These are phyloP conservation scores for Agrotis segetum DNA, from an alignment of 2,888 invertebrate species.

Conservation along the genomic window DNA sequence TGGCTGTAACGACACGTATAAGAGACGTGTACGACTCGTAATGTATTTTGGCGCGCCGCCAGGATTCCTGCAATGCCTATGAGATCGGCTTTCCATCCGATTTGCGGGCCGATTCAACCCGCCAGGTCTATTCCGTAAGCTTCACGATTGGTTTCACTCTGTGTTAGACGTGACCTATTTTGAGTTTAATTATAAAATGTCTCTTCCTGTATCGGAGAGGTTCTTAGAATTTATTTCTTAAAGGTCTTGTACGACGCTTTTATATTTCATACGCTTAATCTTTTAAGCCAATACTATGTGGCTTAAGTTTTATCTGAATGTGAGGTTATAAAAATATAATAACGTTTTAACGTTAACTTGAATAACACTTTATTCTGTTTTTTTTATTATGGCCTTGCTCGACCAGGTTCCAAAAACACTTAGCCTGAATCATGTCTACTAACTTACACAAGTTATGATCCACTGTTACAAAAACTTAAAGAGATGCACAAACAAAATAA, in stretches of 20 bases:
- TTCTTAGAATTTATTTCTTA: conserved; percentile 36
- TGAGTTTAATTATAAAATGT: conserved; percentile 58
- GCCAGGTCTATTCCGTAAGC: conserved; percentile 65
- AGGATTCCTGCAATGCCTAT: conserved; percentile 69
- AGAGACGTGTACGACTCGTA: conserved; percentile 68
- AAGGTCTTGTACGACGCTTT: conserved; percentile 7
- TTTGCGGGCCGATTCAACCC: conserved; percentile 67
- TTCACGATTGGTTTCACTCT: conserved; percentile 73
- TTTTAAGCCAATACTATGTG: neutral
- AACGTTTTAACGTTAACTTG: too few species aligned
- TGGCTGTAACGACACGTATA: conserved; percentile 66
- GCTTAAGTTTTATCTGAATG: neutral
- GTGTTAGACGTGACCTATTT: conserved; percentile 65
- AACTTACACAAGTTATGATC: conserved; percentile 24
- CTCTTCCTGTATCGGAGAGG: conserved; percentile 30
- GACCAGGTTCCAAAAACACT: conserved; percentile 7
- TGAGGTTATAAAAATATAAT: neutral
- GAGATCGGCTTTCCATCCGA: conserved; percentile 73
- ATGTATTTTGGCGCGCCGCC: conserved; percentile 73
- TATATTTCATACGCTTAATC: conserved; percentile 3
- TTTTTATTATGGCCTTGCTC: neutral
- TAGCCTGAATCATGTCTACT: conserved; percentile 9
- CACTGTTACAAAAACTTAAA: conserved; percentile 17
- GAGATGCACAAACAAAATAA: conserved; percentile 41
- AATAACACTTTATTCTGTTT: neutral